A percentile compares a stretch with the other conserved stretches of the same genome.
These are phyloP conservation scores for Orthonyx spaldingii DNA, from an alignment of 2,113 vertebrate genomes.

Conservation along the genomic window DNA sequence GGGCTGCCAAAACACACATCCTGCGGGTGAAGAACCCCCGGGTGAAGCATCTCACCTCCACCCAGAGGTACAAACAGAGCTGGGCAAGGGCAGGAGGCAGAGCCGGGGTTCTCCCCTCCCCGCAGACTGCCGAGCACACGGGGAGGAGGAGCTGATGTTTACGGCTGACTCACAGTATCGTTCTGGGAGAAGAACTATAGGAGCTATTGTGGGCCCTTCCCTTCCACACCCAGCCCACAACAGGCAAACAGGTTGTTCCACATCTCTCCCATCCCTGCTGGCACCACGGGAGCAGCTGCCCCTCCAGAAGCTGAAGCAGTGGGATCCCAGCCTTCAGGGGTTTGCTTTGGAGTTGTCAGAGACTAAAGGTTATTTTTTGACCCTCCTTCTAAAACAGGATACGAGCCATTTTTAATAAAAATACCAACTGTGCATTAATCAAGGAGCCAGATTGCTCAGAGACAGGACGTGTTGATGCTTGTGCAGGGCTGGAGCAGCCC, in stretches of 20 bases:
- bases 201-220: constrained; percentile 25
- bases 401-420: neutral
- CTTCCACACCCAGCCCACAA: constrained; percentile 30
- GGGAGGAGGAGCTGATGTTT: neutral
- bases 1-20: neutral
- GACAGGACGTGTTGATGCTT: accelerated
- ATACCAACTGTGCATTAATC: accelerated
- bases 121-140: neutral
- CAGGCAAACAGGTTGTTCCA: constrained; percentile 37
- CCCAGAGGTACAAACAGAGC: neutral
- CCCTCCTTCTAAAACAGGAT: accelerated
- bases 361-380: too few species aligned
- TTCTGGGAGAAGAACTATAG: neutral
- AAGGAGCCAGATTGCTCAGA: neutral
- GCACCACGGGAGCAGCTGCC: neutral
- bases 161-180: constrained; percentile 42
- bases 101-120: neutral
- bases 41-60: neutral
- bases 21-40: neutral
- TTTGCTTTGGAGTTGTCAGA: neutral
- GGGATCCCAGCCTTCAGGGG: neutral
- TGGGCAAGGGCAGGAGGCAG: neutral
- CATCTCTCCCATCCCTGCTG: neutral
- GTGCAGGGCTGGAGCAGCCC: neutral
- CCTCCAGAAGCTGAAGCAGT: neutral